phyloP scores from a whole-genome alignment of 2,113 vertebrate species.

The Calidris pygmaea region DNA sequence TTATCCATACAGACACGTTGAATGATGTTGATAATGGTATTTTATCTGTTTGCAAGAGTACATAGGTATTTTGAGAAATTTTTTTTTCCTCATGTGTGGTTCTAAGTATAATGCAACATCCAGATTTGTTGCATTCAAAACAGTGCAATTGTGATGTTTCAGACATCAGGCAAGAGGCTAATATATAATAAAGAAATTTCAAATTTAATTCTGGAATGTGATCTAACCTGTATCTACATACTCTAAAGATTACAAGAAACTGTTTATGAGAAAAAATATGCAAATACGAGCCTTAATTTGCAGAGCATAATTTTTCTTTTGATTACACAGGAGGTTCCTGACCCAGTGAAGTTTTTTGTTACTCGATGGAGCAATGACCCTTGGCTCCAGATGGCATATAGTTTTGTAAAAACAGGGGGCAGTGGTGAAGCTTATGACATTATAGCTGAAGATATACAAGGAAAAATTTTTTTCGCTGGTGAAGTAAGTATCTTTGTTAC shows the following conservation, averaged over 20 bases:
- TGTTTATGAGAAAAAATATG: background rate
- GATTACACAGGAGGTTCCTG: constrained; percentile 86
- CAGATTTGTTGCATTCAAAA: background rate
- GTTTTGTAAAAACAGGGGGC: constrained; percentile 94
- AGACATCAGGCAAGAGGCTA: background rate
- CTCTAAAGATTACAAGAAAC: background rate
- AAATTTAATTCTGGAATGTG: background rate
- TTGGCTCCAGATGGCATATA: constrained; percentile 98
- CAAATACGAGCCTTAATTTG: background rate
- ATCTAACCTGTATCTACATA: background rate
- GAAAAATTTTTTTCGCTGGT: constrained; percentile 93
- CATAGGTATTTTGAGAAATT: background rate
- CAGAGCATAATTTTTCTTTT: background rate
- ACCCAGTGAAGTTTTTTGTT: constrained; percentile 87
- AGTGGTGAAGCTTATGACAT: constrained; percentile 95
- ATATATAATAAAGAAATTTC: background rate
- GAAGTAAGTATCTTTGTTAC: constrained; percentile 78
- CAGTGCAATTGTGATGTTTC: background rate
- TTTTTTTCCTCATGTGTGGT: fast-evolving
- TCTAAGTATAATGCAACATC: background rate
- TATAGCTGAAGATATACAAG: constrained; percentile 93
- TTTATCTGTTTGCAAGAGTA: background rate
- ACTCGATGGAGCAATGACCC: constrained; percentile 90
- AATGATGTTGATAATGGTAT: background rate
- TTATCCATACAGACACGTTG: background rate